Evolutionary conservation across 2,888 invertebrate genomes (phyloP), one percentile per base, ranked within the genome.

Genomic region (Brenthis daphne): DNA sequence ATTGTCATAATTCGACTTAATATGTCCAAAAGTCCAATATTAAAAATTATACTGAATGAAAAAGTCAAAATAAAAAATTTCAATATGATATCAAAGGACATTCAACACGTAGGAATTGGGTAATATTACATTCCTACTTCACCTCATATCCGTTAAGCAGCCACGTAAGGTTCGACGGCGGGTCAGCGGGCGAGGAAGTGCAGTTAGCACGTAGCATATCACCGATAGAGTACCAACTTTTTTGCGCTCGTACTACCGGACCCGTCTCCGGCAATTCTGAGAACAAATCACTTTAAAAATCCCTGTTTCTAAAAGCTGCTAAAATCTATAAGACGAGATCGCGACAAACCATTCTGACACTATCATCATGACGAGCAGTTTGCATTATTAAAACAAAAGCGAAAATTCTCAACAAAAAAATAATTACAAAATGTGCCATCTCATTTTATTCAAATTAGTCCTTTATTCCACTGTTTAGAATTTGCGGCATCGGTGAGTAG

Each of bases 151-250:
- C 95, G 85, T 96, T 96, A 72, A 96, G 91, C 58, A 94, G 88
- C 93, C 96, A 96, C 75, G 94, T 95, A 73, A 96, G 92, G 77
- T 93, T 93, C 47, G 95, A 95, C 5, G 94, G 93, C 0, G 96
- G 96, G 76, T 94, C 94, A 14, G 96, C 94, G 11, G 94, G 94
- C 13, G 94, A 93, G 6, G 95, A 94, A 16, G 95, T 94, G 85
- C 96, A 96, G 87, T 96, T 96, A 65, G 95, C 96, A 68, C 93
- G 90, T 73, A 96, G 92, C 83, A 93, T 93, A 78, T 96, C 96
- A 29, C 96, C 96, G 37, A 94, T 93, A 69, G 95, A 94, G 85
- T 96, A 94, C 83, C 95, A 94, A 75, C 94, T 94, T 80, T 94
- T 94, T 81, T 95, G 94, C 33, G 95, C 93, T 74, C 92, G 90